These are phyloP conservation scores for Gulo gulo DNA, from an alignment of 2,113 vertebrate species.

Conservation along the genomic window DNA sequence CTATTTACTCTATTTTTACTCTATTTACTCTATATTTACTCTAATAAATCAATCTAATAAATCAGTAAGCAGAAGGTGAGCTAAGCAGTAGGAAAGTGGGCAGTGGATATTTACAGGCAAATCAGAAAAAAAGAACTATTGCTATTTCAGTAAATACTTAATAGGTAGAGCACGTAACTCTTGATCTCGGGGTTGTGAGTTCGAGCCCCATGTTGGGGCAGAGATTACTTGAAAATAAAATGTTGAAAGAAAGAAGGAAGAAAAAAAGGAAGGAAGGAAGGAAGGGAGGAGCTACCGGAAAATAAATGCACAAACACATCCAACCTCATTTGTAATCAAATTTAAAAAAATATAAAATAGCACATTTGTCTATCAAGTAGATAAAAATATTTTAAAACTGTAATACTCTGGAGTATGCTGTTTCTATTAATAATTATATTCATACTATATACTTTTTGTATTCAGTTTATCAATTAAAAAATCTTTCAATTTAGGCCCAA, in stretches of 20 bases:
- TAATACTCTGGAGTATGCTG: background rate
- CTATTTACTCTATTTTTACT: no score
- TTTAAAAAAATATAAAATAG: background rate
- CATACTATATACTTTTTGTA: background rate
- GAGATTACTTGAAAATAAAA: background rate
- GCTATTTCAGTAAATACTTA: background rate
- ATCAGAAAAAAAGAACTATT: background rate
- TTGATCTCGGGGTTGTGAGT: background rate
- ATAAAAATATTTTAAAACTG: background rate
- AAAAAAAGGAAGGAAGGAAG: background rate
- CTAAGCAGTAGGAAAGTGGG: background rate
- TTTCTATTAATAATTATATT: background rate
- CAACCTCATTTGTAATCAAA: background rate
- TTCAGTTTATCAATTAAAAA: conserved; percentile 15
- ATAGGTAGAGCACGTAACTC: background rate
- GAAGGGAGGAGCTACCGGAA: background rate
- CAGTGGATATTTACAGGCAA: background rate
- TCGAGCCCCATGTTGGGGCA: background rate
- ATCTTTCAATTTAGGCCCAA: background rate
- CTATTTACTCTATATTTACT: no score
- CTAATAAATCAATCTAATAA: background rate
- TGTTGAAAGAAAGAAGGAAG: background rate
- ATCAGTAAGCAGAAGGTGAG: background rate
- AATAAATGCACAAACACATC: background rate
- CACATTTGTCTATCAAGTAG: background rate